A percentile compares a stretch with the other conserved stretches of the same genome.
These are phyloP conservation scores for Cheilosia soror DNA, from an alignment of 2,888 invertebrate species.

Conservation along the genomic window DNA sequence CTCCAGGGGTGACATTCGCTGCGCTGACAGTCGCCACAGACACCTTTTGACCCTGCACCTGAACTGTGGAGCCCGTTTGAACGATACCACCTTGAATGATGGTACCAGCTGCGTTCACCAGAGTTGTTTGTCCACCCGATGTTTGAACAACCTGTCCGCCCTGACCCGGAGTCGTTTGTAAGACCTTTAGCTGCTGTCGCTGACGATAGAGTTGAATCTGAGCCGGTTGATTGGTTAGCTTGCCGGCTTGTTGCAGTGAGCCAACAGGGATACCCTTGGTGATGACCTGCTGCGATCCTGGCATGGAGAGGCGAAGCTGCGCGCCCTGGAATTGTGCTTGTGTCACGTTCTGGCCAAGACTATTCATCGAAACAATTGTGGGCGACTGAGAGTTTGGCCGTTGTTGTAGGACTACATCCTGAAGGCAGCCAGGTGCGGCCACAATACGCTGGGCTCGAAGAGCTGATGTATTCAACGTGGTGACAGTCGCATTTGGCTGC, in stretches of 20 bases:
- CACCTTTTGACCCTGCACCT: slow-evolving; percentile 83
- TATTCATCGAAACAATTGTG: slow-evolving; percentile 83
- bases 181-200: slow-evolving; percentile 81
- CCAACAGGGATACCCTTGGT: slow-evolving; percentile 82
- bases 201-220: slow-evolving; percentile 83
- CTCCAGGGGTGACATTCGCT: slow-evolving; percentile 77
- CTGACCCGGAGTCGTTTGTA: slow-evolving; percentile 76
- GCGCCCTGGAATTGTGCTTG: slow-evolving; percentile 82
- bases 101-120: slow-evolving; percentile 82
- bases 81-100: slow-evolving; percentile 82
- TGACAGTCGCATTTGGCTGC: slow-evolving; percentile 80
- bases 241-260: slow-evolving; percentile 81
- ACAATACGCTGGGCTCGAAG: slow-evolving; percentile 83
- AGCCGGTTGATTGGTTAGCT: slow-evolving; percentile 80
- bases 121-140: slow-evolving; percentile 79
- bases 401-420: slow-evolving; percentile 83
- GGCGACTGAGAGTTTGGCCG: slow-evolving; percentile 82
- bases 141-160: slow-evolving; percentile 81
- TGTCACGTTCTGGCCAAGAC: slow-evolving; percentile 80
- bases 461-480: slow-evolving; percentile 81
- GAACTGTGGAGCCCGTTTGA: slow-evolving; percentile 80
- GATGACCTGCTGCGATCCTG: slow-evolving; percentile 81
- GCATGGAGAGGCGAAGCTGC: slow-evolving; percentile 82
- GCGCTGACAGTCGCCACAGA: slow-evolving; percentile 81
- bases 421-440: slow-evolving; percentile 80